phyloP scores from a whole-genome alignment of 2,888 invertebrate species.

The Myopa tessellatipennis region DNA sequence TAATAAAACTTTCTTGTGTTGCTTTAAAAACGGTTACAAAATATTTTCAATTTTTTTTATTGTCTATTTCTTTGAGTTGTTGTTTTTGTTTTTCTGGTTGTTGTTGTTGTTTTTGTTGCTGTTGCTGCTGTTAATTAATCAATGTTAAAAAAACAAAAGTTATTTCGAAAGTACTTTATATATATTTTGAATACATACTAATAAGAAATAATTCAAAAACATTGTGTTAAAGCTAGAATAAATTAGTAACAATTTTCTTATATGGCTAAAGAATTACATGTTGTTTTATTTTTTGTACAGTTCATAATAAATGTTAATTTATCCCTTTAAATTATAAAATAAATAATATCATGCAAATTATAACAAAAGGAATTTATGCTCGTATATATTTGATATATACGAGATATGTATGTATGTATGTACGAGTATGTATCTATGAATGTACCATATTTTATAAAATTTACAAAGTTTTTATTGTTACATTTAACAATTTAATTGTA shows the following conservation, averaged over 20 bases:
- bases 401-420: background rate
- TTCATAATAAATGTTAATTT: background rate
- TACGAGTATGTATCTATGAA: no score
- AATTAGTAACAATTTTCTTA: slow-evolving; percentile 27
- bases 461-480: no score
- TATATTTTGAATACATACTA: slow-evolving; percentile 29
- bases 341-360: background rate
- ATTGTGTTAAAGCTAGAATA: slow-evolving; percentile 27
- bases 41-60: slow-evolving; percentile 30
- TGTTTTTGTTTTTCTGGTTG: background rate
- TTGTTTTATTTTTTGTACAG: background rate
- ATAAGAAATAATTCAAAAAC: slow-evolving; percentile 1
- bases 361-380: background rate
- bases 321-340: background rate
- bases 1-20: background rate
- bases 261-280: slow-evolving; percentile 6
- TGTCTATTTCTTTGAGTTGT: slow-evolving; percentile 39
- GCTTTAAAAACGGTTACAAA: slow-evolving; percentile 29
- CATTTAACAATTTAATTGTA: no score
- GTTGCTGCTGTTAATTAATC: slow-evolving; percentile 7
- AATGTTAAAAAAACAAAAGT: background rate
- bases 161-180: slow-evolving; percentile 29
- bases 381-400: slow-evolving; percentile 17
- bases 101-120: background rate
- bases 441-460: no score